These are phyloP conservation scores for Margarornis squamiger DNA, from an alignment of 2,797 vertebrate species.

Conservation along the genomic window DNA sequence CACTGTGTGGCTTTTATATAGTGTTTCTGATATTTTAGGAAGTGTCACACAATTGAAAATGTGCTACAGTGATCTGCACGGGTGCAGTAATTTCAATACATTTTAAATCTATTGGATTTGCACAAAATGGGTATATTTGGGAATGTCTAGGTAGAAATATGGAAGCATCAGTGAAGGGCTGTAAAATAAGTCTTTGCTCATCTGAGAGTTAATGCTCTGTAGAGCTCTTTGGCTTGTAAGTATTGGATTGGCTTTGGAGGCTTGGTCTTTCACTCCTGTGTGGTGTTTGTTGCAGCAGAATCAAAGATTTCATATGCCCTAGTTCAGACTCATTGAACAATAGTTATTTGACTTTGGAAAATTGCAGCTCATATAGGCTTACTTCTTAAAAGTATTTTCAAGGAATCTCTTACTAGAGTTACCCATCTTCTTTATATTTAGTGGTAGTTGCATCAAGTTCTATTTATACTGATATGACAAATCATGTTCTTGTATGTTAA, in stretches of 20 bases:
- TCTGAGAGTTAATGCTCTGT: neutral
- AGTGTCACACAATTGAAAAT: neutral
- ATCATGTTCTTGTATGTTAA: neutral
- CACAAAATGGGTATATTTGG: neutral
- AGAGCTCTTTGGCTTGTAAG: neutral
- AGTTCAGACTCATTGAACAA: neutral
- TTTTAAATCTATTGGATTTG: neutral
- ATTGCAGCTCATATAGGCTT: neutral
- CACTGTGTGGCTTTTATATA: neutral
- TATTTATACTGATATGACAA: neutral
- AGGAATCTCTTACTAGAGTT: neutral
- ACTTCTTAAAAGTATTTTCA: neutral
- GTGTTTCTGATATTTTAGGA: neutral
- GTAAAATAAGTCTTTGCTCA: neutral
- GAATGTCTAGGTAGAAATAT: neutral
- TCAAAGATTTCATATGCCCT: neutral
- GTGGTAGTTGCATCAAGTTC: neutral
- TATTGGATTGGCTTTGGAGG: neutral
- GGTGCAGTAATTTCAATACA: neutral
- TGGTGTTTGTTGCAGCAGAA: neutral
- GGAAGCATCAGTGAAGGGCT: neutral
- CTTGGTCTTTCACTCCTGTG: fast-evolving
- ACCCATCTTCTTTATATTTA: neutral
- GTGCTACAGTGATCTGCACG: neutral
- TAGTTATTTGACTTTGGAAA: neutral